These are phyloP conservation scores for Halictus quadricinctus DNA, from an alignment of 2,888 invertebrate genomes.

Conservation along the genomic window DNA sequence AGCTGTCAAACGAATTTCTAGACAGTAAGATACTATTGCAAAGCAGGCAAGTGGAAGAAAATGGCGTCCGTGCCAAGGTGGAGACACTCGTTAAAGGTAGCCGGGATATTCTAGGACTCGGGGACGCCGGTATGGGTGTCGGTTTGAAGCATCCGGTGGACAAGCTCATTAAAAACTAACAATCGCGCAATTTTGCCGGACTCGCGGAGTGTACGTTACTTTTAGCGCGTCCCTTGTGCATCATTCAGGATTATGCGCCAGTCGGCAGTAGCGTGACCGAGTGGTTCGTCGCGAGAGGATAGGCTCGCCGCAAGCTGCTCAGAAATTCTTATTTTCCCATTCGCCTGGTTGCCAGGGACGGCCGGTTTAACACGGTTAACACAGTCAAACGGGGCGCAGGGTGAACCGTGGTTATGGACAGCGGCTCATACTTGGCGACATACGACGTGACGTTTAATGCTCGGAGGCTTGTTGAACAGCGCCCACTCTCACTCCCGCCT, in stretches of 20 bases:
- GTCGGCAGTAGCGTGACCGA: slow-evolving; percentile 52
- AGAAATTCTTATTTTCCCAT: slow-evolving; percentile 57
- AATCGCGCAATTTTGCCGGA: slow-evolving; percentile 43
- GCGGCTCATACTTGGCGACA: slow-evolving; percentile 22
- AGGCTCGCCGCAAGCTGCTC: slow-evolving; percentile 49
- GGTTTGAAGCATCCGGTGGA: slow-evolving; percentile 9
- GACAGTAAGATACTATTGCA: background rate
- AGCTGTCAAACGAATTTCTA: background rate
- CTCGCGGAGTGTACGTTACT: slow-evolving; percentile 35
- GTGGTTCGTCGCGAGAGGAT: slow-evolving; percentile 32
- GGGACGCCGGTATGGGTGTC: background rate
- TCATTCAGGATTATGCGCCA: slow-evolving; percentile 54
- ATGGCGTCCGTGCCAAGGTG: background rate
- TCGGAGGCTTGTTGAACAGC: background rate
- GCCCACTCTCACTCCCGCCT: background rate
- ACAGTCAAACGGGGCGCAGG: slow-evolving; percentile 24
- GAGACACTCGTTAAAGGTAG: background rate
- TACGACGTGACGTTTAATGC: slow-evolving; percentile 44
- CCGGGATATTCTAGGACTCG: background rate
- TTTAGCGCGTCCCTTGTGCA: slow-evolving; percentile 45
- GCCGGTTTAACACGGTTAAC: slow-evolving; percentile 54
- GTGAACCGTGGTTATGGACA: slow-evolving; percentile 11
- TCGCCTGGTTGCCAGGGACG: slow-evolving; percentile 25
- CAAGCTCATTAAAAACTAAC: slow-evolving; percentile 58
- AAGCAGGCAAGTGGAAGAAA: background rate